Evolutionary conservation across 2,113 vertebrate species (phyloP).

Genomic region (Spizaetus ornatus): DNA sequence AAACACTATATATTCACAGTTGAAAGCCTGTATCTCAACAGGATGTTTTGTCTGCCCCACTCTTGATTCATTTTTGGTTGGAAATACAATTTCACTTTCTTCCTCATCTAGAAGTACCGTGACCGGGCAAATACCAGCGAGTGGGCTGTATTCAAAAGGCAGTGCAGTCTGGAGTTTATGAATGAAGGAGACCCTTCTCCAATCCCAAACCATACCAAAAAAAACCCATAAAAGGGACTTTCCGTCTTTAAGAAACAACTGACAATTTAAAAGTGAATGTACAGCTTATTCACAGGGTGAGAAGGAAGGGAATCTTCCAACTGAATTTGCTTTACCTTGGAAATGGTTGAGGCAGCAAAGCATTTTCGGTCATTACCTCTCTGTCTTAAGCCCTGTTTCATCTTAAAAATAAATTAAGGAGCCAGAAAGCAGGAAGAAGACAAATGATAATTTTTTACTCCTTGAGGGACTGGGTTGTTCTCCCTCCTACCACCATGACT

Average conservation of each 20-base stretch:
- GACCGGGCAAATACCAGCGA: conserved; percentile 23
- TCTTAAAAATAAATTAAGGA: conserved; percentile 80
- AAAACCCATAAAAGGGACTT: conserved; percentile 56
- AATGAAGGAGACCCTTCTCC: conserved; percentile 58
- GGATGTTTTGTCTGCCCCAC: neutral
- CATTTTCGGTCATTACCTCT: conserved; percentile 59
- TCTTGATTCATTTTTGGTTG: conserved; percentile 45
- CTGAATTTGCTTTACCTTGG: conserved; percentile 68
- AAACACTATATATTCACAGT: conserved; percentile 35
- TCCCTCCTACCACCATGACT: conserved; percentile 52
- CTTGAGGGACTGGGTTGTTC: conserved; percentile 54
- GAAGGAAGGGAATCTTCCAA: conserved; percentile 65
- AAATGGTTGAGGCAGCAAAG: conserved; percentile 61
- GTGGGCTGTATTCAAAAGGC: conserved; percentile 45
- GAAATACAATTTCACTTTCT: conserved; percentile 39
- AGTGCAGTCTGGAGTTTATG: conserved; percentile 38
- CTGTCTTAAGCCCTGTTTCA: conserved; percentile 66
- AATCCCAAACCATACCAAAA: conserved; percentile 46
- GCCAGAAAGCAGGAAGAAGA: conserved; percentile 78
- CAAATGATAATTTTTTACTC: conserved; percentile 72
- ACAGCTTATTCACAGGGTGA: conserved; percentile 64
- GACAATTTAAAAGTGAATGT: conserved; percentile 72
- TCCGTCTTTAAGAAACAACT: conserved; percentile 70
- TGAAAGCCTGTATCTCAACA: neutral
- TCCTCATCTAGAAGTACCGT: conserved; percentile 20